A percentile compares a stretch with the other conserved stretches of the same genome.
Conservation (phyloP, 1,140 invertebrate species). For the Bombus superbus region DNA sequence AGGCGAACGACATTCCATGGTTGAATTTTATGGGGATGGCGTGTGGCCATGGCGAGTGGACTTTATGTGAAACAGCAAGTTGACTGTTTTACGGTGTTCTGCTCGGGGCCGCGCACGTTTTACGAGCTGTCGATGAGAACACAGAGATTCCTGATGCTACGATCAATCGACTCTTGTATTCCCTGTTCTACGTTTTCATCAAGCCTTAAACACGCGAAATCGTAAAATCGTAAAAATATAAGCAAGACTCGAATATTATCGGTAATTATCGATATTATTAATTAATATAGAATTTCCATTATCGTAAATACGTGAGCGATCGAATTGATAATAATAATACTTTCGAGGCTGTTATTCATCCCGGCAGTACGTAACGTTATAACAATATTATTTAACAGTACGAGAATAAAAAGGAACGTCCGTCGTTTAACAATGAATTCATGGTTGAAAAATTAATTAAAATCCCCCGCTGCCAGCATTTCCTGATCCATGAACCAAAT, state of each 20-base stretch:
- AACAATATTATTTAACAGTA: not conserved
- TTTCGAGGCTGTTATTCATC: not conserved
- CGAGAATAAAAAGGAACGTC: not conserved
- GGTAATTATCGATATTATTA: no score
- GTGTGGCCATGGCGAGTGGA: not conserved
- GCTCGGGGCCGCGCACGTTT: not conserved
- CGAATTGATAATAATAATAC: not conserved
- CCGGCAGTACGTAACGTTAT: not conserved
- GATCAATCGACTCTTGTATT: not conserved
- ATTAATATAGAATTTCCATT: no score
- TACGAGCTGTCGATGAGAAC: not conserved
- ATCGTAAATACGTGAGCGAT: not conserved
- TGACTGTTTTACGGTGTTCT: not conserved
- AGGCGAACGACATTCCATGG: not conserved
- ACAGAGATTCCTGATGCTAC: not conserved
- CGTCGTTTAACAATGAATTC: not conserved
- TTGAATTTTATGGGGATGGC: not conserved
- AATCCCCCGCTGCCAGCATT: not conserved
- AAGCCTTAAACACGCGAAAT: not conserved
- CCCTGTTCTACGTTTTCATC: not conserved
- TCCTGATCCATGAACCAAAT: constrained; percentile 8
- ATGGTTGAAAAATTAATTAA: constrained; percentile 20
- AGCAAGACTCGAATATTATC: no score
- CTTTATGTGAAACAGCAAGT: not conserved
- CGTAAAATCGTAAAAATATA: no score